Percentiles rank a stretch among this genome's conserved stretches.
phyloP scores from a whole-genome alignment of 2,797 vertebrate genomes.

The Aeoliscus strigatus region DNA sequence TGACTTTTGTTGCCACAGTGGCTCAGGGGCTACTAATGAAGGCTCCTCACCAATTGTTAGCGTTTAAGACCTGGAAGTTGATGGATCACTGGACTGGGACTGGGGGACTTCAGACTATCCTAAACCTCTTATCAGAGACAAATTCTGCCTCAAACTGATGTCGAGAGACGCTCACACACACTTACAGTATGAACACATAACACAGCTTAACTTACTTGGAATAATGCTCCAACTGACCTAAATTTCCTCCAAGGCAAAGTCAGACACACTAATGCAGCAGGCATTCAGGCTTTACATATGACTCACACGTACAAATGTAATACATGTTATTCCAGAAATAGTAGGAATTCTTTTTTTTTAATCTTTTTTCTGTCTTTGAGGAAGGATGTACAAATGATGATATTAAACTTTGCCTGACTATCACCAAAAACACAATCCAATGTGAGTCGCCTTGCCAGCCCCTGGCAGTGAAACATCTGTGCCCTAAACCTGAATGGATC shows the following conservation, averaged over 20 bases:
- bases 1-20: constrained; percentile 71
- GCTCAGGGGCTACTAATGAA: constrained; percentile 71
- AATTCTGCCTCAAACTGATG: constrained; percentile 32
- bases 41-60: constrained; percentile 62
- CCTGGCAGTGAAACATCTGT: no score
- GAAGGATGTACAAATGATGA: no score
- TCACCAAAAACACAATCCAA: no score
- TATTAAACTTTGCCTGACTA: no score
- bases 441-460: no score
- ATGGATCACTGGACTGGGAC: constrained; percentile 64
- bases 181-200: constrained; percentile 12
- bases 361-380: no score
- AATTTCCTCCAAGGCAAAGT: constrained; percentile 17
- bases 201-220: constrained; percentile 26
- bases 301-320: constrained; percentile 13
- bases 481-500: no score
- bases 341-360: neutral
- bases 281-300: constrained; percentile 15
- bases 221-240: constrained; percentile 35
- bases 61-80: constrained; percentile 61
- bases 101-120: constrained; percentile 42
- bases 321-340: neutral
- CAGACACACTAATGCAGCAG: constrained; percentile 15
- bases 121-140: constrained; percentile 54
- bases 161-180: constrained; percentile 14